Base-by-base conservation (phyloP, 2,113 vertebrate species). In the cattle (Bos taurus) region DNA sequence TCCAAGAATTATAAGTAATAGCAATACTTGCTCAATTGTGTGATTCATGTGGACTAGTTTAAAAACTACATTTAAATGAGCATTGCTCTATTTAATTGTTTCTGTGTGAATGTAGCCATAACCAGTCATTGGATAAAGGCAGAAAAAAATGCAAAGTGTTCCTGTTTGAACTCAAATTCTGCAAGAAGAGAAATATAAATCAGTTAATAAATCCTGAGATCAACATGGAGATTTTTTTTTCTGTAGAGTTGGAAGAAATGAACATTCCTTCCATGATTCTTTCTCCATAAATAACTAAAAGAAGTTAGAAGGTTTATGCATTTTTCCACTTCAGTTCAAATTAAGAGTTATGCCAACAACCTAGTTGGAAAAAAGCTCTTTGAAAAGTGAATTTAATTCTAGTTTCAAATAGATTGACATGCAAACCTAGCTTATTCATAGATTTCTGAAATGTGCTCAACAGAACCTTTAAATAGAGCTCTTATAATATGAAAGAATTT, bases 301-400 rank as follows among this genome's bases (percentile, higher is more conserved):
- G 25, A 91, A 74, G 17, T 92, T 90, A 92, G 64, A 94, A 95
- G 9, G 14, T 97, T 91, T 95, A 95, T 90, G 60, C 77, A 77
- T 94, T 96, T 90, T 25, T 30, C 83, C 16, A 95, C 54, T 96
- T 93, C 26, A 89, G 59, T 95, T 97, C 64, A 96, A 92, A 97
- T 81, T 94, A 94, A 96, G 89, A 96, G 57, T 98, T 97, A 80
- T 48, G 30, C 80, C 89, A 97, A 90, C 46, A 97, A 46, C 30
- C 96, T 96, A 92, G 71, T 50, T 96, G 83, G 91, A 67, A 36
- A 0, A 81, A 83, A 48, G 5, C 33, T 94, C 28, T 97, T 95
- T 89, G 80, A 88, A 93, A 97, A 98, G 54, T 90, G 60, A 95
- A 84, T 97, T 96, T 96, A 96, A 92, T 97, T 96, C 93, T 97